Base-by-base conservation (phyloP, 2,888 invertebrate species). In the Drosophila falleni region DNA sequence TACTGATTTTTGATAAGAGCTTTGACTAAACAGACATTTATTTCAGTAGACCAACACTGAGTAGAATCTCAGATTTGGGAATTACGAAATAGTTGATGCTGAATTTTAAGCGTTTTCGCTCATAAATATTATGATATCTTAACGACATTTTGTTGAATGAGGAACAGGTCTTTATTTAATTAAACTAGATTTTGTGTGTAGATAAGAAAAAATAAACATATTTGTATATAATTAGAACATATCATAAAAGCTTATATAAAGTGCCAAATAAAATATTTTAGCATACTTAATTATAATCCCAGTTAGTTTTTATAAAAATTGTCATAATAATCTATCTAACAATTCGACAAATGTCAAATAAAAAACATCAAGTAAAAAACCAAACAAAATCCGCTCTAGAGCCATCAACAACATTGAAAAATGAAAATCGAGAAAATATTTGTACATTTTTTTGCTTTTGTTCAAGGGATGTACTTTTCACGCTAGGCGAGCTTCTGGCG, bases 401-500 rank as follows among this genome's bases (percentile, higher is more conserved):
- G n/a, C 10, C n/a, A 37, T 8, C 19, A 46, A 46, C 35, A 31
- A 6, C 15, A 44, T 55, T 35, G 35, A 9, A 35, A 10, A 11
- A 15, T 9, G 19, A 42, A 65, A 59, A 16, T 16, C 23, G 26
- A n/a, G 49, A 44, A 64, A 73, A 64, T 62, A 50, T 13, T 62
- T 53, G 63, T 5, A 23, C 47, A 53, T 23, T 26, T 33, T 35
- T 5, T 41, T 39, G 35, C 31, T 56, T 53, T 39, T 39, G 26
- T 26, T 54, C 13, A 35, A 23, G 15, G 11, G 37, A 33, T 58
- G 37, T 56, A 15, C 55, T 63, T 75, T 77, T 60, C 61, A 77
- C 61, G 80, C 60, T 77, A 33, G 63, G 11, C 56, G 46, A 74
- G 42, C 55, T 75, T 67, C 56, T 63, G 37, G 41, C 44, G 46